Conservation (phyloP, 2,113 vertebrate genomes). For the Marmota monax region DNA sequence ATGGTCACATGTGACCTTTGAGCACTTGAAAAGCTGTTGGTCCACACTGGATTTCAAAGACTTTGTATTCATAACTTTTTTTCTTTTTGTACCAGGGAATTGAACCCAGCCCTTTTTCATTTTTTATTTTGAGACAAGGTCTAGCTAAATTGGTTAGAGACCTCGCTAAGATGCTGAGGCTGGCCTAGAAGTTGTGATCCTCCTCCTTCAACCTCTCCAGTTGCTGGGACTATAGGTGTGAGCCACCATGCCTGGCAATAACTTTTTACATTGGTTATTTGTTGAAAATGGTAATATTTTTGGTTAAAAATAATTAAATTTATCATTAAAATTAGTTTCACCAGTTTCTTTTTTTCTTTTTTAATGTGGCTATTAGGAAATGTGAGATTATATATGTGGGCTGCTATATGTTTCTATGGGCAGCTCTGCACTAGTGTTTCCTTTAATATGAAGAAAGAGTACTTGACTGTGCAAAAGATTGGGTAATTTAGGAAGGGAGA, state of each 20-base stretch:
- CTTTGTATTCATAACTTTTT: not conserved
- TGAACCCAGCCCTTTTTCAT: not conserved
- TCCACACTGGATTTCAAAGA: not conserved
- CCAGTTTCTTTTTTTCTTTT: not conserved
- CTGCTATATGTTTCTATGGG: not conserved
- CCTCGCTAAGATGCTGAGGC: too few relatives aligned
- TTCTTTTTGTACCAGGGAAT: not conserved
- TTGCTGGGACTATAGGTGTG: too few relatives aligned
- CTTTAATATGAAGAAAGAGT: not conserved
- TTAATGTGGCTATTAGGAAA: not conserved
- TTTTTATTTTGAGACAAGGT: not conserved
- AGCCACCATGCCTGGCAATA: not conserved
- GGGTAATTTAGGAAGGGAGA: constrained; percentile 8
- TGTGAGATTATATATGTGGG: not conserved
- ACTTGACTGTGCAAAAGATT: not conserved
- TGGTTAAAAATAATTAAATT: not conserved
- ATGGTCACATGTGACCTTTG: not conserved
- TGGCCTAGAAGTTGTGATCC: too few relatives aligned
- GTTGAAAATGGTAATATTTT: not conserved
- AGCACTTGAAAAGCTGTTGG: not conserved
- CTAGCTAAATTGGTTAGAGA: too few relatives aligned
- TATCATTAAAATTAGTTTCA: not conserved
- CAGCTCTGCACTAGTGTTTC: not conserved
- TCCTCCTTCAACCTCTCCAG: too few relatives aligned
- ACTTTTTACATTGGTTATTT: not conserved